Conservation (phyloP, 2,888 invertebrate species). For the Euzetes globulus region DNA sequence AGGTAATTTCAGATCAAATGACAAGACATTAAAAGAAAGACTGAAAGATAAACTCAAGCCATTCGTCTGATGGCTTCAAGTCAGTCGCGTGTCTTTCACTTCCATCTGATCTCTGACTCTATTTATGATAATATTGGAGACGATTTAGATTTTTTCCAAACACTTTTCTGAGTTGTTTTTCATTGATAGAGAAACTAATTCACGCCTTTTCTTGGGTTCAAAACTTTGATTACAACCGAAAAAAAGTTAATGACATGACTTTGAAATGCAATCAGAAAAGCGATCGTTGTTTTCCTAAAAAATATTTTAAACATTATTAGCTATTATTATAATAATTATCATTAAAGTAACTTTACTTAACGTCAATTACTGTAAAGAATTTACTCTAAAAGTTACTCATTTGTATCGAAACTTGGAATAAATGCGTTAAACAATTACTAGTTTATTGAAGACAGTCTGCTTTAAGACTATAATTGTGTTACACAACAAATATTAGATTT, state of each 20-base stretch:
- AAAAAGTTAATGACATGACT: constrained; percentile 17
- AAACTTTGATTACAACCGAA: background rate
- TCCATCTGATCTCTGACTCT: background rate
- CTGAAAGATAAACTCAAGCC: background rate
- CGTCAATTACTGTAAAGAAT: background rate
- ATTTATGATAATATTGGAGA: background rate
- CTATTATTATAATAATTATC: background rate
- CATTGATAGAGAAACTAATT: background rate
- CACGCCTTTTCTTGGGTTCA: background rate
- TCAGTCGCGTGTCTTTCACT: constrained; percentile 19
- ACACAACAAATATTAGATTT: background rate
- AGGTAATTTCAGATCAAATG: background rate
- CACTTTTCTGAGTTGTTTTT: background rate
- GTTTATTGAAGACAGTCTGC: no score
- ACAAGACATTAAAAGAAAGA: background rate
- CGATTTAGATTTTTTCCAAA: background rate
- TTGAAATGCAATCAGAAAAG: constrained; percentile 16
- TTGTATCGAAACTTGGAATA: background rate
- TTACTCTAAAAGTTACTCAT: constrained; percentile 9
- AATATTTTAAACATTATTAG: background rate
- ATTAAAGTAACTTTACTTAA: background rate
- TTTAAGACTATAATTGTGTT: background rate
- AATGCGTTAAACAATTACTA: background rate
- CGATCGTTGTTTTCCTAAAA: background rate
- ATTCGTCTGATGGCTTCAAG: background rate